Conservation (phyloP, 2,888 invertebrate genomes). For the Acanthosepion lycidas region DNA sequence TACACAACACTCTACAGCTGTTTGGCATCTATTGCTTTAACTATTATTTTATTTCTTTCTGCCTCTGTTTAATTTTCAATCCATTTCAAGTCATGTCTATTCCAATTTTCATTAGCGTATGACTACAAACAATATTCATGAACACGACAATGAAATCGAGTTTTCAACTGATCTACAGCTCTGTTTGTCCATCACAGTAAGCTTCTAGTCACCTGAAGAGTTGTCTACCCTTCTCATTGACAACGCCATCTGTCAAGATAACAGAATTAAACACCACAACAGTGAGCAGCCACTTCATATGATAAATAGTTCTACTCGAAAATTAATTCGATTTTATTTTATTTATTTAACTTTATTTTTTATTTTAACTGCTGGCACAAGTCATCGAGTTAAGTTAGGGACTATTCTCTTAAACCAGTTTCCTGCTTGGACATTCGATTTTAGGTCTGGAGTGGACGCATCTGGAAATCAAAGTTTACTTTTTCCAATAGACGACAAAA, state of each 20-base stretch:
- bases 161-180: background rate
- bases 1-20: no score
- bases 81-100: background rate
- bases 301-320: background rate
- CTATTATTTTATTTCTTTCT: background rate
- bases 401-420: background rate
- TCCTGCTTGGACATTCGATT: background rate
- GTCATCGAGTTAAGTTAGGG: background rate
- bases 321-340: background rate
- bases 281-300: background rate
- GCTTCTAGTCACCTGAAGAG: background rate
- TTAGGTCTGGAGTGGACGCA: background rate
- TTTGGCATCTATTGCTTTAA: no score
- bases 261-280: background rate
- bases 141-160: background rate
- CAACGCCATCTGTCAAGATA: background rate
- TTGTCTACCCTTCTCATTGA: background rate
- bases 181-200: background rate
- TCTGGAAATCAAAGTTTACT: background rate
- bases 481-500: background rate
- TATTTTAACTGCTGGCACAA: background rate
- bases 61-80: background rate
- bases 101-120: background rate
- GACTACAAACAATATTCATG: background rate
- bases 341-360: background rate